Base-by-base conservation (phyloP, 2,797 vertebrate species). In the Pseudomugil gertrudae region DNA sequence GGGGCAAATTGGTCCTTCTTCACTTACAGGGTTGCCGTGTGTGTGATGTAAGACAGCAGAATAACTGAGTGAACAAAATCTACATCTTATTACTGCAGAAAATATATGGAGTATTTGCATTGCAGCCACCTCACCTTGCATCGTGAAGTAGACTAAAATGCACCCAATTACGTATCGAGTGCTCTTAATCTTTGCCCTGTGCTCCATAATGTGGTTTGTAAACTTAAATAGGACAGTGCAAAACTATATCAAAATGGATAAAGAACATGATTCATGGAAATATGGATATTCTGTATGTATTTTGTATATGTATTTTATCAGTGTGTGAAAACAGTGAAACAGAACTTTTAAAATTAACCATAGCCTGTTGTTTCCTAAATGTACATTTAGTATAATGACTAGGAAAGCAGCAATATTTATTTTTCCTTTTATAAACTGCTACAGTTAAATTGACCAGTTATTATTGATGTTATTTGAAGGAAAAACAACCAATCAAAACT, bases 31-130 rank as follows among this genome's bases (percentile, higher is more conserved):
- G 30, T 73, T 65, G 68, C 50, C 50, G 24, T 58, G 56, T 74
- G 54, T 76, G 58, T 78, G 74, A 79, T 76, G 81, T 73, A 51
- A 84, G 65, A 57, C 81, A 64, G 76, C 52, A 65, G 75, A 80
- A 81, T 77, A 77, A 77, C 72, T 26, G 57, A 76, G 63, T 27
- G 61, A 81, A 83, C 69, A 19, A 70, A 76, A 82, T 87, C 66
- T 72, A 70, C 69, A 83, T 84, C 71, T 66, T 69, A 85, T 81
- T 83, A 55, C 50, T 79, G 75, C 74, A 47, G 86, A 50, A 72
- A 45, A 78, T 84, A 87, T 66, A 17, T 51, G 32, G 32, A 74
- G 55, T 36, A 66, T 82, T 81, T 83, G 80, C 76, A 79, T 43
- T 57, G 63, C 57, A 30, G 63, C 55, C 57, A 54, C 69, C 83